Evolutionary conservation across 2,113 vertebrate species (phyloP).

Genomic region (Caretta caretta): DNA sequence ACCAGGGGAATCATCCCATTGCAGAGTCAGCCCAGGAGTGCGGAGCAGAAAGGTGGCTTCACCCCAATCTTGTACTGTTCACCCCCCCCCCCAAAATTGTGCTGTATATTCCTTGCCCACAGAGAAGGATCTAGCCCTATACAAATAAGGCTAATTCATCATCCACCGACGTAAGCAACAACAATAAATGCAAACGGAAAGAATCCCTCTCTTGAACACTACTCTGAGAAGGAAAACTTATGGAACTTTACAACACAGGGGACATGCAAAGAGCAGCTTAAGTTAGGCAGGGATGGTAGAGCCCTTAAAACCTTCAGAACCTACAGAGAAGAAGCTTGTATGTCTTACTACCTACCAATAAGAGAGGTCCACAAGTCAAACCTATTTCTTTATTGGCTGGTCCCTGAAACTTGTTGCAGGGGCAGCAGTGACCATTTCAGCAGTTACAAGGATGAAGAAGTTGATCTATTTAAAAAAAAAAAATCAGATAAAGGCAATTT

Average conservation of each 20-base stretch:
- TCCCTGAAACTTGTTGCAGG: fast-evolving
- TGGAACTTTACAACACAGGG: not conserved
- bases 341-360: not conserved
- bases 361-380: not conserved
- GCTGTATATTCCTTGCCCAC: not conserved
- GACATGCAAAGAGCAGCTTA: not conserved
- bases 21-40: not conserved
- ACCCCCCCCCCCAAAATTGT: not conserved
- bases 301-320: fast-evolving
- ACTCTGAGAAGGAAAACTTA: not conserved
- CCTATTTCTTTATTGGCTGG: not conserved
- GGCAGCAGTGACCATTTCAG: fast-evolving
- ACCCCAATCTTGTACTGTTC: not conserved
- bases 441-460: fast-evolving
- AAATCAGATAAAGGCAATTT: constrained; percentile 5
- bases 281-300: not conserved
- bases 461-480: not conserved
- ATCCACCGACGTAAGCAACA: not conserved
- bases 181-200: not conserved
- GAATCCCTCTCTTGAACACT: not conserved
- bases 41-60: not conserved
- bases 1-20: not conserved
- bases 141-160: not conserved
- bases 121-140: not conserved
- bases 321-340: not conserved